Base-by-base conservation (phyloP, 2,113 vertebrate genomes). In the Sialia sialis region DNA sequence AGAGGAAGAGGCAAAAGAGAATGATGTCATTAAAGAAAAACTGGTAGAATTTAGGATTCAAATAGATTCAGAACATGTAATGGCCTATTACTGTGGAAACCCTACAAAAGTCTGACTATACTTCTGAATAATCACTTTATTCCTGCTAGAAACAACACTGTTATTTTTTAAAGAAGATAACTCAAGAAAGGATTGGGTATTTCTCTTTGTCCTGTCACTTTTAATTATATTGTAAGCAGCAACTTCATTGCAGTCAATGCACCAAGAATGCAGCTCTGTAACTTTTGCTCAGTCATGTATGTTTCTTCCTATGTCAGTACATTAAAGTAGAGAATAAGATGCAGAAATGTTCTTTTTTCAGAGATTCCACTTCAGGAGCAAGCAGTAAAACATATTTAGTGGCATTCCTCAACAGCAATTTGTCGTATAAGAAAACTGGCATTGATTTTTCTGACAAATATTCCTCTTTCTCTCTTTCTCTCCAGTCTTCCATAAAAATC, bases 371-470 rank as follows among this genome's bases (percentile, higher is more conserved):
- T 89, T 90, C 63, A 90, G 13, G 5, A 88, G 16, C n/a, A 89
- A 83, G 34, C 16, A 52, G 38, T 32, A 90, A 84, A 92, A 76
- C 13, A 30, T 70, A 68, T 67, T 90, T 70, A 58, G n/a, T 59
- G 55, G 30, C 48, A 79, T 82, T 92, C 36, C 44, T 87, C 58
- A 81, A 17, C 15, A 84, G 10, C 16, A 54, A 27, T 95, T 80
- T 74, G 13, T 67, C 74, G 75, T 62, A 78, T 84, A 85, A 94
- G 63, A 89, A 92, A 95, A 91, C 25, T 49, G 43, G 13, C 29
- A 95, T 89, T 73, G 89, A 92, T 91, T 95, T 94, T 96, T 94
- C 86, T 94, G 86, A 80, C 76, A 86, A 72, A 70, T 70, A 66
- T 21, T 8, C 10, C 25, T 87, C 22, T 64, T 39, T 66, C 8